Base-by-base conservation (phyloP, 2,113 vertebrate species). In the Neoarius graeffei region DNA sequence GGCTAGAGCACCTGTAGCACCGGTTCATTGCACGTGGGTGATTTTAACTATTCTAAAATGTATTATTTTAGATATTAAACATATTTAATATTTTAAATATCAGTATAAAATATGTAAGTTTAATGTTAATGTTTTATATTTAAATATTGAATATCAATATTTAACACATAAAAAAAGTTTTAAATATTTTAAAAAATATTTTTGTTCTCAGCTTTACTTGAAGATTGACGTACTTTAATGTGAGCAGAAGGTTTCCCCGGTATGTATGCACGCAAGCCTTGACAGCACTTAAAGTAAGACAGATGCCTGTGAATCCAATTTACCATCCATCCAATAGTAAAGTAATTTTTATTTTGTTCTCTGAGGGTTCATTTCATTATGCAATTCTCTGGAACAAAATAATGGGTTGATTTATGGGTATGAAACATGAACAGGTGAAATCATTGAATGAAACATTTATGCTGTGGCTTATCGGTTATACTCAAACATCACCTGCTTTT, bases 251-350 rank as follows among this genome's bases (percentile, higher is more conserved):
- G 42, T 83, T 83, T 66, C 60, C 23, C 81, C 9, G 66, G 86
- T 48, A 62, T 59, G 23, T 60, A 4, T 2, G 19, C 27, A 67
- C 27, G 13, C 52, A 35, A n/a, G 73, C 59, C 57, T n/a, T 80
- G 85, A 80, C 48, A 80, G 73, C 85, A 30, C 30, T 80, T 54
- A 66, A 50, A 86, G 59, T 19, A 80, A 80, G 59, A 79, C 25
- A 54, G 73, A 79, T 80, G 74, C 17, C 57, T 66, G 60, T 50
- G 48, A 80, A 79, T 86, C 25, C 50, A 56, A 67, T 81, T 30
- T 20, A 56, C 10, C 35, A 87, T 57, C 86, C 17, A 42, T 83
- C 20, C 66, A 50, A 69, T 67, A 25, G 52, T 50, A 82, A 82
- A 27, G 2, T 4, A 30, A 27, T 73, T 82, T 30, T 9, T 86